Evolutionary conservation across 2,888 invertebrate species (phyloP), one percentile per base, ranked within the genome.

Genomic region (Eupithecia dodoneata): DNA sequence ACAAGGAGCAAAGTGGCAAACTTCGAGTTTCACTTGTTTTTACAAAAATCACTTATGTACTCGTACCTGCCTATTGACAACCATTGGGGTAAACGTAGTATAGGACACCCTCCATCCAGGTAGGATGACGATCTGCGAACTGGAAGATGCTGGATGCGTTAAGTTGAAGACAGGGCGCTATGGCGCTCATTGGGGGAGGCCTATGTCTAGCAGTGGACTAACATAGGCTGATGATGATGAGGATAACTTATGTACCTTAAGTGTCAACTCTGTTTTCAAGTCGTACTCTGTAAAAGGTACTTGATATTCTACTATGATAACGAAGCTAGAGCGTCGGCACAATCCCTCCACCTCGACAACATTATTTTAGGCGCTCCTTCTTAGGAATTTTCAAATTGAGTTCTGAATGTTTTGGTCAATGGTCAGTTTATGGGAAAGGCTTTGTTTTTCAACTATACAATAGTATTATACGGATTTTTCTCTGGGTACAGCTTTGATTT

Each of bases 211-310:
- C 30, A 30, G 30, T 30, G 30, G 30, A 30, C 30, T 30, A 30
- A 30, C 30, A 30, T 30, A 30, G 30, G 30, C 30, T 30, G 30
- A 30, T 30, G 30, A 30, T 30, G 30, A 30, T 30, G 30, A 30
- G 30, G 30, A 30, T 30, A 30, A 30, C 30, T 30, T 30, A 30
- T 30, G 30, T 30, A 30, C 30, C 30, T 30, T 30, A 30, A 30
- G 30, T 30, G 30, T 30, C 30, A 30, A 30, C 10, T 47, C 10
- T 47, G 10, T 47, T 47, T 47, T 10, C 1, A 47, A 69, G 41
- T 71, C 71, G 71, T 71, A 71, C 9, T 41, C 71, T 52, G 15
- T 71, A 71, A 71, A 71, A 71, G 13, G 4, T 41, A 52, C 71
- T 49, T 52, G 41, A 41, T 52, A 52, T 10, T 49, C 71, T 41